Conservation (phyloP, 1,140 invertebrate genomes). For the Hermetia illucens region DNA sequence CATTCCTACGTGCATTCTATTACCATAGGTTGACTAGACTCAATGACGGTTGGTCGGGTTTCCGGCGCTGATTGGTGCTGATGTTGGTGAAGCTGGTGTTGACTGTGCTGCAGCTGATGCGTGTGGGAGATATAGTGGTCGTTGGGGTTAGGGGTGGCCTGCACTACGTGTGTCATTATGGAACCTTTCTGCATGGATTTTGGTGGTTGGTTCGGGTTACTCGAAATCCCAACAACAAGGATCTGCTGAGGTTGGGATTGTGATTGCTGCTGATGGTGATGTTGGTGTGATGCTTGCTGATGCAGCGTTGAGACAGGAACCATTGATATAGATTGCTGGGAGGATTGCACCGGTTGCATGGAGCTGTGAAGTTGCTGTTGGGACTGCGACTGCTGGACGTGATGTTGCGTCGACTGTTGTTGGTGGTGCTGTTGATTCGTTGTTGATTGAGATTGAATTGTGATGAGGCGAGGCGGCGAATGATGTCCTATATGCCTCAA, state of each 20-base stretch:
- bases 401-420: conserved; percentile 1
- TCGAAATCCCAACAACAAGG: background rate
- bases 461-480: conserved; percentile 21
- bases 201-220: background rate
- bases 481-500: conserved; percentile 17
- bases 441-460: conserved; percentile 11
- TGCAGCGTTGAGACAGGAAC: background rate
- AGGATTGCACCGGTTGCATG: conserved; percentile 7
- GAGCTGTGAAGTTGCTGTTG: conserved; percentile 9
- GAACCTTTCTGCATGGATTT: conserved; percentile 9
- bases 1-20: conserved; percentile 70
- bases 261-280: conserved; percentile 9
- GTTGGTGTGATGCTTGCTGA: conserved; percentile 1
- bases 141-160: conserved; percentile 8
- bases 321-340: too few species aligned
- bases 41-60: conserved; percentile 63
- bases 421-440: conserved; percentile 6
- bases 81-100: conserved; percentile 20
- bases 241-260: conserved; percentile 13
- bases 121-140: conserved; percentile 15
- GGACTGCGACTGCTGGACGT: conserved; percentile 7
- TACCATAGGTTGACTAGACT: conserved; percentile 71
- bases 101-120: conserved; percentile 26
- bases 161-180: conserved; percentile 27
- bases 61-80: conserved; percentile 41